A percentile compares a stretch with the other conserved stretches of the same genome.
phyloP scores from a whole-genome alignment of 2,113 vertebrate species.

The Sterrhoptilus dennistouni region DNA sequence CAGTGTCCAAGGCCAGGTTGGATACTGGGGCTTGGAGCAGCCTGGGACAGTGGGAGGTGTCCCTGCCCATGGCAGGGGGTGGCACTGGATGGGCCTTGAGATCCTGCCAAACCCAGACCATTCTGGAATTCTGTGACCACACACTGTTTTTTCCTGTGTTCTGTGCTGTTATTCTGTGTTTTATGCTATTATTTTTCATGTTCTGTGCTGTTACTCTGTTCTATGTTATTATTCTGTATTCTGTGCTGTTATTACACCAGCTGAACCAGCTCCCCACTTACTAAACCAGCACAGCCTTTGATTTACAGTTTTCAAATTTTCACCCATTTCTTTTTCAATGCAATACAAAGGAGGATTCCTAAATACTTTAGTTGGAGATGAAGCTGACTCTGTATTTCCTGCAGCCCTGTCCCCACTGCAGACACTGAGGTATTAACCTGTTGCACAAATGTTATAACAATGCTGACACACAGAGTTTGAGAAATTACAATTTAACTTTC shows the following conservation, averaged over 20 bases:
- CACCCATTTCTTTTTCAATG: neutral
- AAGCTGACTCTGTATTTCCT: neutral
- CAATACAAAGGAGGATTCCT: neutral
- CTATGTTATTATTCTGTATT: neutral
- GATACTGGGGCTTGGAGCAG: neutral
- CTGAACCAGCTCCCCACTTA: neutral
- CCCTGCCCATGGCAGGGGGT: neutral
- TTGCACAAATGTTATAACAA: neutral
- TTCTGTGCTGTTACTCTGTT: neutral
- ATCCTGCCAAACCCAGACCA: neutral
- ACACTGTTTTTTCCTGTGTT: too few relatives aligned
- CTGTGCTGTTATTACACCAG: neutral
- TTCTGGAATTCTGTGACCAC: neutral
- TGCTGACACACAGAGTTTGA: neutral
- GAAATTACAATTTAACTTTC: neutral
- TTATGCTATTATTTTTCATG: neutral
- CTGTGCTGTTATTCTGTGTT: neutral
- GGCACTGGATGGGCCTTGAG: accelerated
- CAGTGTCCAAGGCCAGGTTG: neutral
- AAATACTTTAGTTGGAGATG: neutral
- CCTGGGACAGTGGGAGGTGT: neutral
- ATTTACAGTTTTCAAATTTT: neutral
- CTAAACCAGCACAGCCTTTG: neutral
- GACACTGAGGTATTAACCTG: neutral
- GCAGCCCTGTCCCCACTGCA: neutral